These are phyloP conservation scores for Bombus polaris DNA, from an alignment of 1,140 invertebrate genomes.

Conservation along the genomic window DNA sequence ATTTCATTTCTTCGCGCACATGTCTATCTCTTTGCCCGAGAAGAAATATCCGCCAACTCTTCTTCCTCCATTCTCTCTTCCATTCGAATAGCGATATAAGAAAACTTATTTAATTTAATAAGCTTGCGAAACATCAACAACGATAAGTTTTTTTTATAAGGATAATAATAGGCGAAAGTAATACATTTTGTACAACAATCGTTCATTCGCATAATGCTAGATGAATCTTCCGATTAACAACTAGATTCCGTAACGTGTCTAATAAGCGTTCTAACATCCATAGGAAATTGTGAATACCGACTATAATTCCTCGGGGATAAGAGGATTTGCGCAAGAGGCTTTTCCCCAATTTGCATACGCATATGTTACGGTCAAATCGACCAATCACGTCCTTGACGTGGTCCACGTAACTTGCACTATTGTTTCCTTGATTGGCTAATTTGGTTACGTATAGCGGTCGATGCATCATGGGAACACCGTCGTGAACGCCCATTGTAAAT, in stretches of 20 bases:
- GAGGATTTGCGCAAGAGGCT: slow-evolving; percentile 38
- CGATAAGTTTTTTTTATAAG: too few species aligned
- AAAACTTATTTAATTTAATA: too few species aligned
- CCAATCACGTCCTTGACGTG: slow-evolving; percentile 32
- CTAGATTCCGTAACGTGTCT: not conserved
- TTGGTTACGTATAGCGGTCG: slow-evolving; percentile 38
- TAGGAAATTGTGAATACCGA: slow-evolving; percentile 17
- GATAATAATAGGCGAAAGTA: too few species aligned
- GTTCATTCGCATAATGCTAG: too few species aligned
- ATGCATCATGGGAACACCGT: slow-evolving; percentile 36
- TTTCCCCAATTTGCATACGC: slow-evolving; percentile 41
- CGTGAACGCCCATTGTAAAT: not conserved
- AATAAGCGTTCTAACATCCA: slow-evolving; percentile 25
- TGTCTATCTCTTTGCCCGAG: too few species aligned
- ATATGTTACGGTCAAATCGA: slow-evolving; percentile 34
- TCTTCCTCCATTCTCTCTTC: too few species aligned
- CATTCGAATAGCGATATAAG: too few species aligned
- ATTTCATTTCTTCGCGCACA: too few species aligned
- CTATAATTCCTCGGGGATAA: slow-evolving; percentile 46
- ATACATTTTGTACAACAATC: slow-evolving; percentile 74
- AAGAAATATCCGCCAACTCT: too few species aligned
- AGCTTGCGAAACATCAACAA: too few species aligned
- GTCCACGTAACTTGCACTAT: slow-evolving; percentile 36
- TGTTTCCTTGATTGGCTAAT: slow-evolving; percentile 73
- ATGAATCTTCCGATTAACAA: not conserved